Evolutionary conservation across 1,140 invertebrate genomes (phyloP).

Genomic region (Lasaia peninsularis): DNA sequence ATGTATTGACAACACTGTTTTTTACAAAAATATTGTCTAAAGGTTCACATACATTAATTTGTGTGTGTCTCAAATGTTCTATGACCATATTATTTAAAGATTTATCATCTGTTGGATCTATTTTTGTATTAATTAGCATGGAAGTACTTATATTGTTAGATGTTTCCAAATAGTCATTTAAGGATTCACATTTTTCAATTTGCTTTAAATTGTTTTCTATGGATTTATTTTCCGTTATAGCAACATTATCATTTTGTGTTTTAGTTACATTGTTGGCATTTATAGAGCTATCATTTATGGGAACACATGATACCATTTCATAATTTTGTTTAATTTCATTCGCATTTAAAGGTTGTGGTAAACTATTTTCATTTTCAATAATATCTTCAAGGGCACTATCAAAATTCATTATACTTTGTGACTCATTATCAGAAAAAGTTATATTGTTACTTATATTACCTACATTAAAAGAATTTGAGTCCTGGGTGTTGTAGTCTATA

Average conservation of each 20-base stretch:
- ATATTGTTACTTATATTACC: slow-evolving; percentile 16
- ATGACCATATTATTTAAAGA: neutral
- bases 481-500: neutral
- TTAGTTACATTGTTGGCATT: neutral
- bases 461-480: neutral
- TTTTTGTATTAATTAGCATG: neutral
- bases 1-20: too few relatives aligned
- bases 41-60: neutral
- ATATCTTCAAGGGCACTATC: slow-evolving; percentile 22
- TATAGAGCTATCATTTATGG: neutral
- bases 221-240: neutral
- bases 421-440: slow-evolving; percentile 1
- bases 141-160: neutral
- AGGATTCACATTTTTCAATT: neutral
- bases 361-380: slow-evolving; percentile 24
- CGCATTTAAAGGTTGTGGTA: neutral
- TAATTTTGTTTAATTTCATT: slow-evolving; percentile 4
- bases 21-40: too few relatives aligned
- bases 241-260: neutral
- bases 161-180: neutral
- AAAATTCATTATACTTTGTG: slow-evolving; percentile 15
- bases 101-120: neutral
- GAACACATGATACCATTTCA: neutral
- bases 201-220: neutral
- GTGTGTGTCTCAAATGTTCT: neutral